A percentile compares a stretch with the other conserved stretches of the same genome.
Conservation (phyloP, 2,797 vertebrate genomes). For the Anableps anableps region DNA sequence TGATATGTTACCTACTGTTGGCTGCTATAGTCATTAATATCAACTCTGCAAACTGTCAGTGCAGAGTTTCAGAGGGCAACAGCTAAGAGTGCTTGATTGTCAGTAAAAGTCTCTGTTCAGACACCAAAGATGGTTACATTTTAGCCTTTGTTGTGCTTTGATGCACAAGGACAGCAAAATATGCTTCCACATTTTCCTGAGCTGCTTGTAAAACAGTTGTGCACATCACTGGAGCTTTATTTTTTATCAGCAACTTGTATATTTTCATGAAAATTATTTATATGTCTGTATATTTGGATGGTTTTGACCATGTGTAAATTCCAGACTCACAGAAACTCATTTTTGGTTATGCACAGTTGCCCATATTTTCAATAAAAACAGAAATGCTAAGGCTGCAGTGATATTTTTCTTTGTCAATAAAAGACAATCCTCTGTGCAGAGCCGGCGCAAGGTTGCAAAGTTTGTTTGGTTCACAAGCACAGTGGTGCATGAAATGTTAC, state of each 20-base stretch:
- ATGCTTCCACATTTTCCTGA: constrained; percentile 50
- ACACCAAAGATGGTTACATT: constrained; percentile 63
- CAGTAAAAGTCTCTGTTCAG: constrained; percentile 19
- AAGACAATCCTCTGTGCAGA: not conserved
- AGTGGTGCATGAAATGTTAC: not conserved
- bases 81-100: constrained; percentile 7
- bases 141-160: constrained; percentile 33
- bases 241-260: constrained; percentile 57
- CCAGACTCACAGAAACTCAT: constrained; percentile 26
- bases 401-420: not conserved
- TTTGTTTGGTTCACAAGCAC: not conserved
- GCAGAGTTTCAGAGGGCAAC: constrained; percentile 22
- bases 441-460: not conserved
- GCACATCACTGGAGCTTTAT: constrained; percentile 73
- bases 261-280: constrained; percentile 76
- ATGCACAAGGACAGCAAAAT: constrained; percentile 33
- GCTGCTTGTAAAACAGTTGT: constrained; percentile 56
- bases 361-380: constrained; percentile 76
- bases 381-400: constrained; percentile 34
- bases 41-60: constrained; percentile 28
- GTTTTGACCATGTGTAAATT: constrained; percentile 59
- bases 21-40: constrained; percentile 35
- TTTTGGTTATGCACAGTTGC: constrained; percentile 65
- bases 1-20: constrained; percentile 23
- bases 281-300: constrained; percentile 68